These are phyloP conservation scores for Chloroceryle inda DNA, from an alignment of 2,797 vertebrate species.

Conservation along the genomic window DNA sequence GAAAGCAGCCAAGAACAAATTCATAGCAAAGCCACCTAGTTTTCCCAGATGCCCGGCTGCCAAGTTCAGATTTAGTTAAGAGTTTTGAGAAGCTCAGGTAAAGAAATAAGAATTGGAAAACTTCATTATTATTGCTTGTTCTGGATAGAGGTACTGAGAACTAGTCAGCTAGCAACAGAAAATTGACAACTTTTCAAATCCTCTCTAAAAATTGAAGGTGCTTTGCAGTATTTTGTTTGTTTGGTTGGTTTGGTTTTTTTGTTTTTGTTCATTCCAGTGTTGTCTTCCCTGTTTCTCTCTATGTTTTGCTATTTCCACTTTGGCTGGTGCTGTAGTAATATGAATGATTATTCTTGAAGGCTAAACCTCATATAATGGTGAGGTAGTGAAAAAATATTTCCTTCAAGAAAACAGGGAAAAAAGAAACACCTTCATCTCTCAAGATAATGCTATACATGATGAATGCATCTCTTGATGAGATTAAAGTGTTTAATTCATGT, in stretches of 20 bases:
- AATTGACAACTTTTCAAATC: slow-evolving; percentile 57
- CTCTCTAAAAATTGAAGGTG: not conserved
- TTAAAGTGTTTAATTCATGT: slow-evolving; percentile 38
- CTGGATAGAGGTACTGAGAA: not conserved
- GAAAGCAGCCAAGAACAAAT: not conserved
- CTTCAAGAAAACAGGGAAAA: not conserved
- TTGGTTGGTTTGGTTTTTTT: not conserved
- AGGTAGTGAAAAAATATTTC: not conserved
- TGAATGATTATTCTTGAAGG: not conserved
- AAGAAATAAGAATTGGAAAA: slow-evolving; percentile 29
- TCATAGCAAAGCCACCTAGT: not conserved
- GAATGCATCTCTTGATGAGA: slow-evolving; percentile 56
- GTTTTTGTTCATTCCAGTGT: not conserved
- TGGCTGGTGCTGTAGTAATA: not conserved
- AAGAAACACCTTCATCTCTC: slow-evolving; percentile 21
- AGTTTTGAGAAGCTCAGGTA: slow-evolving; percentile 15
- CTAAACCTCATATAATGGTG: not conserved
- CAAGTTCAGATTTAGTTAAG: slow-evolving; percentile 24
- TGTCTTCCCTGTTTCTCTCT: not conserved
- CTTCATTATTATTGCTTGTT: slow-evolving; percentile 23
- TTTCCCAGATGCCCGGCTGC: not conserved
- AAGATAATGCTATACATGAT: slow-evolving; percentile 41
- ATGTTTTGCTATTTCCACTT: slow-evolving; percentile 2
- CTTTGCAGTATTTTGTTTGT: not conserved
- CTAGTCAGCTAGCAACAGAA: slow-evolving; percentile 4